Conservation (phyloP, 2,888 invertebrate species). For the Xestia ashworthii region DNA sequence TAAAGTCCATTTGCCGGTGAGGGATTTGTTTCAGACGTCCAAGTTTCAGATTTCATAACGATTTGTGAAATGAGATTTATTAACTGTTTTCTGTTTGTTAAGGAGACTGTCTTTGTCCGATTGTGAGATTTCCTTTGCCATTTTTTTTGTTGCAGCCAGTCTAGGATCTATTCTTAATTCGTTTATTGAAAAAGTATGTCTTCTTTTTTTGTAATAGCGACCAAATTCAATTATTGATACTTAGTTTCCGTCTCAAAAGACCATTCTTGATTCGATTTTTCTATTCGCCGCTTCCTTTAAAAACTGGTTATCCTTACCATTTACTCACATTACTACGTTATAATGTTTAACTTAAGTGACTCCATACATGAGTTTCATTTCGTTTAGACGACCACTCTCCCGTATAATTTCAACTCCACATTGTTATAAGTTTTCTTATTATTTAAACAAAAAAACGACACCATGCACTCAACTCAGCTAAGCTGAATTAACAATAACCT, state of each 20-base stretch:
- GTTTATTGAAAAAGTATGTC: neutral
- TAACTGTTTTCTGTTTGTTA: constrained; percentile 24
- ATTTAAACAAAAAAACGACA: neutral
- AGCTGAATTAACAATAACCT: neutral
- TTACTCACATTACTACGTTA: neutral
- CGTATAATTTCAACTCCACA: neutral
- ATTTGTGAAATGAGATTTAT: constrained; percentile 35
- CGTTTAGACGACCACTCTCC: neutral
- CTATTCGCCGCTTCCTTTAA: no score
- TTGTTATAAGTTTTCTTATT: neutral
- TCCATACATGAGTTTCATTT: no score
- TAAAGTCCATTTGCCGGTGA: constrained; percentile 32
- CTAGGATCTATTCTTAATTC: neutral
- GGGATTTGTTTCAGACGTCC: constrained; percentile 12
- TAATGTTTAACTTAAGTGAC: neutral
- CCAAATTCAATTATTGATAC: neutral
- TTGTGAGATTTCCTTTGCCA: constrained; percentile 1
- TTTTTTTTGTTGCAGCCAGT: neutral
- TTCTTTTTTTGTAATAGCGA: neutral
- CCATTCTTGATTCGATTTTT: no score
- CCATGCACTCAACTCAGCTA: neutral
- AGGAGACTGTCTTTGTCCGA: constrained; percentile 22
- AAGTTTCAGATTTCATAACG: constrained; percentile 23
- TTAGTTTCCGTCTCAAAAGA: neutral
- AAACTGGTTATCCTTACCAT: neutral